These are phyloP conservation scores for Pseudorhombus dupliciocellatus DNA, from an alignment of 2,113 vertebrate species.

Conservation along the genomic window DNA sequence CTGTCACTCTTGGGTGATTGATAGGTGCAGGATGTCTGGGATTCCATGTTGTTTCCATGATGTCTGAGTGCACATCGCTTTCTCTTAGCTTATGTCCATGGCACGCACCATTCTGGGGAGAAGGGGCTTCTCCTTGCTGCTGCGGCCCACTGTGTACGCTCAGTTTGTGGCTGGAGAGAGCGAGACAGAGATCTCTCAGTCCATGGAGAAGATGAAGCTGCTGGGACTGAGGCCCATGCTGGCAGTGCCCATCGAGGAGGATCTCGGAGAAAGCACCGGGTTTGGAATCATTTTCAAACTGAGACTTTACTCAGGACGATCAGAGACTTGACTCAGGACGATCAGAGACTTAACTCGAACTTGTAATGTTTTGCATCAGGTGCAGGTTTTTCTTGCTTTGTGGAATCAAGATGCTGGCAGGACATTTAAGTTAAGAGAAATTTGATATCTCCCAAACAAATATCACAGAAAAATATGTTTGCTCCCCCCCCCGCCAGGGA, in stretches of 20 bases:
- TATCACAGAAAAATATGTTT: no score
- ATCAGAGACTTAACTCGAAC: no score
- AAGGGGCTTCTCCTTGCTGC: slow-evolving; percentile 71
- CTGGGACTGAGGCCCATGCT: slow-evolving; percentile 87
- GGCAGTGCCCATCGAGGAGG: slow-evolving; percentile 90
- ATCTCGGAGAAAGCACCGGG: slow-evolving; percentile 83
- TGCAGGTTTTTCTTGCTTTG: no score
- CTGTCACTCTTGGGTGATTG: background rate
- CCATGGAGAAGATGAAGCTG: slow-evolving; percentile 81
- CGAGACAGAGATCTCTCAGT: slow-evolving; percentile 78
- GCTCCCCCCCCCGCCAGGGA: no score
- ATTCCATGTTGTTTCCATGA: background rate
- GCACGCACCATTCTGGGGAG: slow-evolving; percentile 79
- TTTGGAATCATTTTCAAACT: slow-evolving; percentile 20
- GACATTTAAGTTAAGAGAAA: background rate
- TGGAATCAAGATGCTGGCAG: no score
- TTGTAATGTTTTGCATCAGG: no score
- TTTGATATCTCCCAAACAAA: no score
- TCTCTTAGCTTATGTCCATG: slow-evolving; percentile 80
- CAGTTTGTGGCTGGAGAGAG: slow-evolving; percentile 92
- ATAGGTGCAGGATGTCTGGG: background rate
- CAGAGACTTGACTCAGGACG: no score
- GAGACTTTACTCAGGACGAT: no score
- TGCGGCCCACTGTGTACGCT: slow-evolving; percentile 85
- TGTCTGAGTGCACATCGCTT: no score